Base-by-base conservation (phyloP, 2,113 vertebrate species). In the Hepsetus odoe region DNA sequence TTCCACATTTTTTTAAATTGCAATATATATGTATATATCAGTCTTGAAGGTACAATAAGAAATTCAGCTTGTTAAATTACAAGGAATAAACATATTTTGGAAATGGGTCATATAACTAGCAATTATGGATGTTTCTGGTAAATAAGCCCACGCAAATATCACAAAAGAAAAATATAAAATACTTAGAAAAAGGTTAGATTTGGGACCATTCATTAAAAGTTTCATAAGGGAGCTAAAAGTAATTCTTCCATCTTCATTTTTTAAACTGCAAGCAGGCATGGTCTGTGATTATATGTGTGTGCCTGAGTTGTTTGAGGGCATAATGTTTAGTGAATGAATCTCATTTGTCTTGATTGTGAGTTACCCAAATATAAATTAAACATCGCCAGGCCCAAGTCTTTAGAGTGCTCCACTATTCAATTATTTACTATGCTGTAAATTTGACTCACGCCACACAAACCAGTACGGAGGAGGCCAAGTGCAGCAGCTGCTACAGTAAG, bases 311-410 rank as follows among this genome's bases (percentile, higher is more conserved):
- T 67, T 66, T 55, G 3, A 67, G 24, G 24, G 24, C 46, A 24
- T 42, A 32, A 28, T 24, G 11, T 49, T 76, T 72, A 40, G 14
- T 73, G 12, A 75, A 49, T 42, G 53, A 58, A 80, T 77, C 65
- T 35, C 55, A 75, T 74, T 76, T 84, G 33, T 22, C 51, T 67
- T 58, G 62, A 61, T 38, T 83, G 35, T 74, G 53, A 82, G 46
- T 70, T 73, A 44, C 61, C 76, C 72, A 38, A 42, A 59, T 0
- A 76, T 84, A 76, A 89, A 74, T 77, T 69, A 82, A 85, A 74
- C 44, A 80, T 85, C 85, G 76, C 64, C 59, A 76, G 80, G 38
- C 72, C 77, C 71, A 78, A 82, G 83, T 76, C 79, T 86, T 76
- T 77, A 75, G 61, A 79, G 64, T 77, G 65, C 61, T 64, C 33